Conservation (phyloP, 2,888 invertebrate species). For the Leucophenga maculata region DNA sequence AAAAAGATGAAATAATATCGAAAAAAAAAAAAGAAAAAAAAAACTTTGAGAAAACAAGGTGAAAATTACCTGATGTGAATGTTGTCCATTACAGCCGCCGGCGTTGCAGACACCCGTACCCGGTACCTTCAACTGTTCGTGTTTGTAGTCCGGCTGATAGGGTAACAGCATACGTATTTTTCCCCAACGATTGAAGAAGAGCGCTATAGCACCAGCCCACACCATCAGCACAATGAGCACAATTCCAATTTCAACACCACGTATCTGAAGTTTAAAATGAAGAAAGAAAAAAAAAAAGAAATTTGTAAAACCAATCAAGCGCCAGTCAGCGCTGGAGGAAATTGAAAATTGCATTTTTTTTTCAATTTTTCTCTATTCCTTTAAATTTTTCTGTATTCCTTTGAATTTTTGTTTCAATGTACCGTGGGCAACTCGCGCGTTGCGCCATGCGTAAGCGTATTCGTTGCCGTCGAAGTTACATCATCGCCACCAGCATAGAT, state of each 20-base stretch:
- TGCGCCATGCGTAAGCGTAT: constrained; percentile 67
- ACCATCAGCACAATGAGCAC: constrained; percentile 86
- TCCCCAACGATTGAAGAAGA: constrained; percentile 92
- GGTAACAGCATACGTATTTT: constrained; percentile 92
- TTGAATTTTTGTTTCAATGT: constrained; percentile 39
- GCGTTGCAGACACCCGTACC: constrained; percentile 81
- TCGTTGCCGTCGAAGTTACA: constrained; percentile 69
- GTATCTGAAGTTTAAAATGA: constrained; percentile 76
- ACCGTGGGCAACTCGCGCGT: constrained; percentile 71
- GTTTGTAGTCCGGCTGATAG: constrained; percentile 92
- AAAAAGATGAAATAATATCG: not conserved
- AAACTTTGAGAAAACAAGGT: not conserved
- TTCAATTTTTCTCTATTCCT: not conserved
- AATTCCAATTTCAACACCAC: constrained; percentile 92
- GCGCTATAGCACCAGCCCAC: constrained; percentile 88
- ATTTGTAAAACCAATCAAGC: not conserved
- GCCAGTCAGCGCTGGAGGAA: no score
- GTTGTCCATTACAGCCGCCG: constrained; percentile 76
- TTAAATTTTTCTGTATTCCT: no score
- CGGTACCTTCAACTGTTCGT: constrained; percentile 87
- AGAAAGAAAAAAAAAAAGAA: not conserved
- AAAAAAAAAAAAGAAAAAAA: not conserved
- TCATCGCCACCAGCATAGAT: constrained; percentile 57
- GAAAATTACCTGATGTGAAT: constrained; percentile 72
- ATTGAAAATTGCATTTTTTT: not conserved